Percentiles rank a stretch among this genome's conserved stretches.
phyloP scores from a whole-genome alignment of 35 echinoderm and acorn worm genomes.

The Apostichopus parvimensis region DNA sequence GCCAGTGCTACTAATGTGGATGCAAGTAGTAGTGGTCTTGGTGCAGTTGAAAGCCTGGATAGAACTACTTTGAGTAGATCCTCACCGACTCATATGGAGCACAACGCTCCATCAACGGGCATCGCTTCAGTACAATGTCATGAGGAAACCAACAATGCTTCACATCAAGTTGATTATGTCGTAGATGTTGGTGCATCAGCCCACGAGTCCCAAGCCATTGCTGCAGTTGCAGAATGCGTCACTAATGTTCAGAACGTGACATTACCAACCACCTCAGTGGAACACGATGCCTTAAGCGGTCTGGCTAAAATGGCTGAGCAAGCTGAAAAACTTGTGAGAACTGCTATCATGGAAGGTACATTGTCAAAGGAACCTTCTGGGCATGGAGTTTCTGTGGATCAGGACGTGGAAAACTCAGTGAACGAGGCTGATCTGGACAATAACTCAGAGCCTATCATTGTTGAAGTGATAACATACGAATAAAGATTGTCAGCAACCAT shows the following conservation, averaged over 20 bases:
- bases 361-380: not conserved
- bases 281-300: not conserved
- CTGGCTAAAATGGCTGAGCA: slow-evolving; percentile 28
- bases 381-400: not conserved
- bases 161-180: not conserved
- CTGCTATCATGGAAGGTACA: not conserved
- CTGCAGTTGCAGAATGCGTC: not conserved
- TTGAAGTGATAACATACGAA: not conserved
- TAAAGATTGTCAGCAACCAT: too few species aligned
- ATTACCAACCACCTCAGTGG: not conserved
- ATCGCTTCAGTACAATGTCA: not conserved
- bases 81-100: not conserved
- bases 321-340: slow-evolving; percentile 1
- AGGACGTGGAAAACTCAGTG: not conserved
- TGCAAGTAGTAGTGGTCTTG: not conserved
- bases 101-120: not conserved
- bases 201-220: not conserved
- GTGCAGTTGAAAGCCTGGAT: not conserved
- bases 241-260: not conserved
- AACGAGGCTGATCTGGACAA: not conserved
- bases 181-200: not conserved
- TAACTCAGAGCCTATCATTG: not conserved
- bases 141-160: not conserved
- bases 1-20: not conserved
- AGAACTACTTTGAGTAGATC: not conserved